A percentile compares a stretch with the other conserved stretches of the same genome.
Conservation (phyloP, 2,888 invertebrate species). For the Philonicus albiceps region DNA sequence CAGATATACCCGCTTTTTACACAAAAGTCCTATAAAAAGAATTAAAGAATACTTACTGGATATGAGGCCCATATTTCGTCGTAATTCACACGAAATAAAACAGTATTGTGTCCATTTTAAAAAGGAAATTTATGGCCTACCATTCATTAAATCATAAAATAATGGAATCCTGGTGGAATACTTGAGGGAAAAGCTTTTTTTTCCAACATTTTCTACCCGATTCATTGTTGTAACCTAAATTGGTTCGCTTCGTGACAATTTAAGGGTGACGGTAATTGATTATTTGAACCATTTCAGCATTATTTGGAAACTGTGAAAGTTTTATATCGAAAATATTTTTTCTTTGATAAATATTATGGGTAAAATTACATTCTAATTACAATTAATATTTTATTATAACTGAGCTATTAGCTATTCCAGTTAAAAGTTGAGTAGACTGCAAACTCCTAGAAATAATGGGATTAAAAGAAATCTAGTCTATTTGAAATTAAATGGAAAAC, state of each 20-base stretch:
- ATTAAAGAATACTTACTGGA: background rate
- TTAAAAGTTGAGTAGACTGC: too few species aligned
- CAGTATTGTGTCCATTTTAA: conserved; percentile 21
- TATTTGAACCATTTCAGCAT: background rate
- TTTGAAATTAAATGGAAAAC: too few species aligned
- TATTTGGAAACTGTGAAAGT: background rate
- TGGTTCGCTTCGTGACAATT: background rate
- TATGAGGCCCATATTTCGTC: background rate
- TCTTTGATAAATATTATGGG: background rate
- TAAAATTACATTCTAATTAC: too few species aligned
- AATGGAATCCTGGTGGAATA: background rate
- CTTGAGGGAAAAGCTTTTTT: background rate
- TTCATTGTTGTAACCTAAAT: background rate
- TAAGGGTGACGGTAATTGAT: background rate
- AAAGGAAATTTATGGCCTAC: background rate
- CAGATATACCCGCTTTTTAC: background rate
- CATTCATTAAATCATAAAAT: conserved; percentile 31
- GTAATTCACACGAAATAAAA: conserved; percentile 19
- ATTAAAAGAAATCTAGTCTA: too few species aligned
- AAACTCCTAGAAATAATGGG: too few species aligned
- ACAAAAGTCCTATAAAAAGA: background rate
- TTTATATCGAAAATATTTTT: background rate
- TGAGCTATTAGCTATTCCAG: too few species aligned
- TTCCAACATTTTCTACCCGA: background rate
- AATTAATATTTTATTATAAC: too few species aligned